Conservation (phyloP, 2,888 invertebrate genomes). For the Sialis fuliginosa region DNA sequence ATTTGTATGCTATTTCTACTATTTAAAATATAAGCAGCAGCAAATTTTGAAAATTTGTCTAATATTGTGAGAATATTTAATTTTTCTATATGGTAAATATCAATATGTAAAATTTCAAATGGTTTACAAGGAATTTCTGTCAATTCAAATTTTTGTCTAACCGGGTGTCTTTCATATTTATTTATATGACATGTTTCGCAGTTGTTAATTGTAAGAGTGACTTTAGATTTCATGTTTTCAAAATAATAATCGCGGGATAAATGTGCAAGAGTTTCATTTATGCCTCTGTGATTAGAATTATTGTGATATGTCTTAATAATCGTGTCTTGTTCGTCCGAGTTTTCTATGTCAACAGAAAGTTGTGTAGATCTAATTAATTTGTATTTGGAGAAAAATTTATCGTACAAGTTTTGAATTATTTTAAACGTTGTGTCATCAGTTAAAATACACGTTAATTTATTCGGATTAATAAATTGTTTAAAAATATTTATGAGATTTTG, state of each 20-base stretch:
- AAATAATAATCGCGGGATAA: conserved; percentile 9
- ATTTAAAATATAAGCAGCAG: conserved; percentile 7
- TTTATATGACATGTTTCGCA: conserved; percentile 9
- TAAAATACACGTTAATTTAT: neutral
- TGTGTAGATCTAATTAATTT: neutral
- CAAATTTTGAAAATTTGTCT: conserved; percentile 10
- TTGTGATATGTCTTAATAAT: conserved; percentile 7
- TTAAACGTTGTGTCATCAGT: neutral
- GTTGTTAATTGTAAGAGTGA: conserved; percentile 9
- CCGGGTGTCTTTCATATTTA: conserved; percentile 11
- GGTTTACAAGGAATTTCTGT: conserved; percentile 10
- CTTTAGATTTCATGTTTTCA: conserved; percentile 6
- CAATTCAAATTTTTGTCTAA: conserved; percentile 8
- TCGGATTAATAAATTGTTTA: neutral
- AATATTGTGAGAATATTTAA: conserved; percentile 6
- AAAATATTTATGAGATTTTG: neutral
- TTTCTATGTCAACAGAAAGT: conserved; percentile 5
- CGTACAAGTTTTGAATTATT: neutral
- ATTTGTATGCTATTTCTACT: conserved; percentile 4
- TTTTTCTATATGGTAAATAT: conserved; percentile 7
- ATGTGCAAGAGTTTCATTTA: conserved; percentile 8
- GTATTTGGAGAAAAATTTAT: neutral
- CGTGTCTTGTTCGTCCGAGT: conserved; percentile 2
- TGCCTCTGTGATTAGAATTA: conserved; percentile 10
- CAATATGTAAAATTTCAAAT: conserved; percentile 10